Percentiles rank a stretch among this genome's conserved stretches.
Conservation (phyloP, 2,113 vertebrate genomes). For the Sterna hirundo region DNA sequence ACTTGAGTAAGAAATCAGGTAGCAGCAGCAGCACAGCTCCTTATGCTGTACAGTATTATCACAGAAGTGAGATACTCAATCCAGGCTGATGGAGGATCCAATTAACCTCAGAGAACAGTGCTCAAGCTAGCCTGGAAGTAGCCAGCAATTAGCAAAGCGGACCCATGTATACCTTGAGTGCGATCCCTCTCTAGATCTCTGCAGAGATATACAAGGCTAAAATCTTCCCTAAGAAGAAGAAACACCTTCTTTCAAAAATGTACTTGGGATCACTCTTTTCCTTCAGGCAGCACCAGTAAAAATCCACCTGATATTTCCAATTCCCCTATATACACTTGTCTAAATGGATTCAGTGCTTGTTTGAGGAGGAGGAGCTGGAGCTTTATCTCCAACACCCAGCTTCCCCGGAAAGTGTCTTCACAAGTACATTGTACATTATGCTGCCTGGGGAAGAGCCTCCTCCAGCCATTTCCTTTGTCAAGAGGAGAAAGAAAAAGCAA, state of each 20-base stretch:
- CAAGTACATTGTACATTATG: background rate
- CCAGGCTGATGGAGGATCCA: background rate
- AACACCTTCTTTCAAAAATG: background rate
- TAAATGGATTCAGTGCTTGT: background rate
- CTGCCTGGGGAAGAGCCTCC: background rate
- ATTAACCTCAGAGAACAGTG: background rate
- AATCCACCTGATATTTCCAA: background rate
- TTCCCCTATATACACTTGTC: background rate
- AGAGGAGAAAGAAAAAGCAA: background rate
- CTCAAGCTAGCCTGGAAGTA: background rate
- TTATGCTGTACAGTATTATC: background rate
- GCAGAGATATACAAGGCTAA: background rate
- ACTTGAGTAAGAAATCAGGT: background rate
- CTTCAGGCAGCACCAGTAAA: background rate
- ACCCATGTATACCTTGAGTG: background rate
- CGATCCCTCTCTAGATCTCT: background rate
- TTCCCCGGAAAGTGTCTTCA: background rate
- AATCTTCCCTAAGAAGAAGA: background rate
- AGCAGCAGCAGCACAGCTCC: background rate
- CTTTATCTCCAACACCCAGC: background rate
- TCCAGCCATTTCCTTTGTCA: background rate
- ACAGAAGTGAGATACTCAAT: background rate
- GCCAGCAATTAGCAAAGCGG: background rate
- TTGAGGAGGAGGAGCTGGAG: background rate
- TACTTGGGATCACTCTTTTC: background rate